These are phyloP conservation scores for Electrona antarctica DNA, from an alignment of 2,113 vertebrate species.

Conservation along the genomic window DNA sequence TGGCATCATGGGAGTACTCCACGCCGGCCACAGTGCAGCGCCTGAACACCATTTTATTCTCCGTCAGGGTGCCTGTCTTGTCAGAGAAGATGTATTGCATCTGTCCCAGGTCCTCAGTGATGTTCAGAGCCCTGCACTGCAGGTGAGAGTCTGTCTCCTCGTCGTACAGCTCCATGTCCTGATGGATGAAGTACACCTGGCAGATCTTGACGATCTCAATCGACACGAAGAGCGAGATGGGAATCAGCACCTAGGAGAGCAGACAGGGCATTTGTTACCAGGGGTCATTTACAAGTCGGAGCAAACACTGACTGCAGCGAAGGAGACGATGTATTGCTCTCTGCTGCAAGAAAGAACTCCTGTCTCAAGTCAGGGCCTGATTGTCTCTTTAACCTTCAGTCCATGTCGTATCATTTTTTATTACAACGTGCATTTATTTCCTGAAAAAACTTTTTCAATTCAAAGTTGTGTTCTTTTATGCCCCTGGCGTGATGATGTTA, in stretches of 20 bases:
- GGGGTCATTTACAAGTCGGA: background rate
- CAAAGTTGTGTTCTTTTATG: background rate
- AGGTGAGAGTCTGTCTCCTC: conserved; percentile 93
- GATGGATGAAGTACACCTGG: conserved; percentile 97
- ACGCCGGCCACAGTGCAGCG: conserved; percentile 93
- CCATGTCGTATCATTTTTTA: too few species aligned
- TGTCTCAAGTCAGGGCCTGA: background rate
- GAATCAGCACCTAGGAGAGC: conserved; percentile 88
- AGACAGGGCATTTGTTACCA: background rate
- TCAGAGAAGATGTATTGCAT: conserved; percentile 98
- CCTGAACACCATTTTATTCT: conserved; percentile 99
- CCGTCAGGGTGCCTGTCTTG: conserved; percentile 96
- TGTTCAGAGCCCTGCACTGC: conserved; percentile 95
- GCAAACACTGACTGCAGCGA: background rate
- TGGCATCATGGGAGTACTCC: conserved; percentile 97
- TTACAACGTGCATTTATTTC: too few species aligned
- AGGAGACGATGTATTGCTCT: background rate
- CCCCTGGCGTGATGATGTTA: background rate
- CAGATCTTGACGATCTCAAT: conserved; percentile 98
- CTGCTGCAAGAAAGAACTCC: too few species aligned
- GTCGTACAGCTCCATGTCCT: conserved; percentile 93
- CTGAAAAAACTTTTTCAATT: too few species aligned
- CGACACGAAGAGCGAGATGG: conserved; percentile 96
- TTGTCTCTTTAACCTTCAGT: background rate
- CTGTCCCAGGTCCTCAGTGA: conserved; percentile 97